Conservation (phyloP, 2,113 vertebrate species). For the Carollia perspicillata region DNA sequence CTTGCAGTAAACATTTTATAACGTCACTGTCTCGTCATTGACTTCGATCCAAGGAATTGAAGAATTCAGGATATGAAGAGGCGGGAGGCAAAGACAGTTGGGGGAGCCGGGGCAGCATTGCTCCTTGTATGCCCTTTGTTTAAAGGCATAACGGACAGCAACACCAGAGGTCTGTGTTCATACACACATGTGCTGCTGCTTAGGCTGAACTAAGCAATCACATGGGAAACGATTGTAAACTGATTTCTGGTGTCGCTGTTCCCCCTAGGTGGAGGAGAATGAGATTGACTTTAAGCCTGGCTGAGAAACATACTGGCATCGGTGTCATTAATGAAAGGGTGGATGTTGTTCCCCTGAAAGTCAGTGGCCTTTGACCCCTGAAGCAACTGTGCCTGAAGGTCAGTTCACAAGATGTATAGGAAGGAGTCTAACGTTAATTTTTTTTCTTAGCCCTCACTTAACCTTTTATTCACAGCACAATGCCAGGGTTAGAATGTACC, state of each 20-base stretch:
- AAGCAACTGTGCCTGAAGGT: slow-evolving; percentile 89
- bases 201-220: slow-evolving; percentile 90
- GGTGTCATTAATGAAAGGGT: slow-evolving; percentile 84
- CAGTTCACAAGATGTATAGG: slow-evolving; percentile 83
- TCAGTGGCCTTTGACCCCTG: slow-evolving; percentile 85
- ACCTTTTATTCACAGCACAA: slow-evolving; percentile 77
- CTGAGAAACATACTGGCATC: slow-evolving; percentile 96
- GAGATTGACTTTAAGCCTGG: slow-evolving; percentile 90
- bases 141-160: slow-evolving; percentile 68
- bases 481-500: slow-evolving; percentile 59
- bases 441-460: slow-evolving; percentile 65
- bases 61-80: slow-evolving; percentile 59
- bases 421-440: slow-evolving; percentile 77
- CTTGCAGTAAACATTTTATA: slow-evolving; percentile 12
- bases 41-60: slow-evolving; percentile 48
- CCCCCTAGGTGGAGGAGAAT: slow-evolving; percentile 88
- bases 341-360: slow-evolving; percentile 85
- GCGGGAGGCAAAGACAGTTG: slow-evolving; percentile 50
- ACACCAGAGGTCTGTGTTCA: slow-evolving; percentile 85
- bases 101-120: slow-evolving; percentile 56
- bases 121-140: slow-evolving; percentile 59
- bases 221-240: slow-evolving; percentile 85
- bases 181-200: slow-evolving; percentile 86
- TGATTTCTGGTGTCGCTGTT: slow-evolving; percentile 98
- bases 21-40: neutral